These are phyloP conservation scores for Dreissena polymorpha DNA, from an alignment of 1,140 invertebrate genomes.

Conservation along the genomic window DNA sequence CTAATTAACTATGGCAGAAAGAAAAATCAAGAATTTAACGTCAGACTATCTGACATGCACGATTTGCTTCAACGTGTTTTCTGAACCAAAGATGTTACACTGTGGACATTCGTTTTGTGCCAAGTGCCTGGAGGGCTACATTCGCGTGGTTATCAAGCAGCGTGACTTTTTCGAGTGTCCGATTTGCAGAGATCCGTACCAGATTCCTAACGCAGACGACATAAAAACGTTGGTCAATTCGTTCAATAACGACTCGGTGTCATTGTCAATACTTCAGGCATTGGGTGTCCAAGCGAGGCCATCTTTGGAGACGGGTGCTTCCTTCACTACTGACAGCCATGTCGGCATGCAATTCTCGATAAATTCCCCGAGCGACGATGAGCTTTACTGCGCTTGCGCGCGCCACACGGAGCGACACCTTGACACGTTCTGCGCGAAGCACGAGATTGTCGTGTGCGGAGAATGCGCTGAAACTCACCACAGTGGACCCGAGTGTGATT, in stretches of 20 bases:
- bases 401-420: slow-evolving; percentile 35
- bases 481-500: slow-evolving; percentile 17
- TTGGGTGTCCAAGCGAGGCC: too few species aligned
- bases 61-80: slow-evolving; percentile 43
- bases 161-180: slow-evolving; percentile 41
- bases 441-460: slow-evolving; percentile 32
- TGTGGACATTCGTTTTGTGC: slow-evolving; percentile 51
- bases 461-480: slow-evolving; percentile 26
- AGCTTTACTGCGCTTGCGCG: slow-evolving; percentile 27
- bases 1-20: slow-evolving; percentile 18
- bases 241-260: slow-evolving; percentile 26
- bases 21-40: slow-evolving; percentile 41
- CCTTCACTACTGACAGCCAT: background rate
- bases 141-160: background rate
- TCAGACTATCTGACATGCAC: slow-evolving; percentile 49
- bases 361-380: background rate
- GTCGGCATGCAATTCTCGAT: background rate
- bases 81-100: slow-evolving; percentile 41
- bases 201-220: background rate
- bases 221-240: slow-evolving; percentile 16
- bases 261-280: slow-evolving; percentile 40
- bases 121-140: slow-evolving; percentile 32
- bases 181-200: slow-evolving; percentile 22
- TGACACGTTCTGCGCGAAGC: slow-evolving; percentile 35
- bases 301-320: too few species aligned